These are phyloP conservation scores for Bombus vancouverensis DNA, from an alignment of 1,140 invertebrate genomes.

Conservation along the genomic window DNA sequence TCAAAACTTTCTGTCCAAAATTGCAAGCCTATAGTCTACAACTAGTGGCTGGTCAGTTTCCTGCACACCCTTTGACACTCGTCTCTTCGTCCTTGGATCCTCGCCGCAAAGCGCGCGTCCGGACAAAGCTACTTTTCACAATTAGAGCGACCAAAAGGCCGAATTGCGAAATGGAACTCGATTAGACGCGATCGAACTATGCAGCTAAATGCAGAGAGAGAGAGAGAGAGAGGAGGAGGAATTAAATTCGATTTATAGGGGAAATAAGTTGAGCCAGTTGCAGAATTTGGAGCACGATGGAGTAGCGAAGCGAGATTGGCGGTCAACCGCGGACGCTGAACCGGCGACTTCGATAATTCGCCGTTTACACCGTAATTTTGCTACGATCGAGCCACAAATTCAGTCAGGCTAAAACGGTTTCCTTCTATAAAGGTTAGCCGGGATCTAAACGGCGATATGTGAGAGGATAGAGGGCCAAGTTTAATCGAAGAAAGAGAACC, in stretches of 20 bases:
- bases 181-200: too few species aligned
- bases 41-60: too few species aligned
- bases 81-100: too few species aligned
- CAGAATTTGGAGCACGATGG: conserved; percentile 61
- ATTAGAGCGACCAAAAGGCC: too few species aligned
- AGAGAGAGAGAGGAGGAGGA: not conserved
- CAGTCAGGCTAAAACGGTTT: not conserved
- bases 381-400: conserved; percentile 42
- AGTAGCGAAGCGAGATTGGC: conserved; percentile 56
- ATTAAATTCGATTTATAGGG: conserved; percentile 57
- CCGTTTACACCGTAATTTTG: conserved; percentile 63
- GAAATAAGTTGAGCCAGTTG: conserved; percentile 46
- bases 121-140: too few species aligned
- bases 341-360: conserved; percentile 60
- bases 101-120: too few species aligned
- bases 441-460: too few species aligned
- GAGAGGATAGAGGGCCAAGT: not conserved
- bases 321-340: conserved; percentile 65
- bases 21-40: too few species aligned
- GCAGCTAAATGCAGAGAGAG: too few species aligned
- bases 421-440: not conserved
- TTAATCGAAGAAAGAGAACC: not conserved
- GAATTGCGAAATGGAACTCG: too few species aligned
- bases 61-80: too few species aligned
- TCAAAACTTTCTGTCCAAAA: too few species aligned